phyloP scores from a whole-genome alignment of 2,113 vertebrate genomes.

The Colius striatus region DNA sequence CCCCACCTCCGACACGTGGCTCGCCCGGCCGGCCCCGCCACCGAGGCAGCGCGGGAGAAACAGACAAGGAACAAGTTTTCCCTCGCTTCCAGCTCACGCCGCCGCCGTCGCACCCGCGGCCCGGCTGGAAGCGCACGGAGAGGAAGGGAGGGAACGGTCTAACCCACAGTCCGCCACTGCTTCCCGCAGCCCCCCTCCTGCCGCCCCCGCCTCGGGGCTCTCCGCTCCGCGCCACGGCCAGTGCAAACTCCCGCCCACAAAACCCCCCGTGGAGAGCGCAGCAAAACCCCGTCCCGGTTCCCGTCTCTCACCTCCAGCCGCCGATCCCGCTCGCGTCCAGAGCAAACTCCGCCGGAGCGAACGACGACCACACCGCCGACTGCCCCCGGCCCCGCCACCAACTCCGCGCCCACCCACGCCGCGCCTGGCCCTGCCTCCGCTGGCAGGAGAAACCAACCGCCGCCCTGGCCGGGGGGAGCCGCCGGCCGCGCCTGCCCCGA shows the following conservation, averaged over 20 bases:
- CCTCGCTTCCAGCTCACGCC: background rate
- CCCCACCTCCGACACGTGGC: background rate
- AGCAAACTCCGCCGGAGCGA: background rate
- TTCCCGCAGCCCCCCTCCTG: background rate
- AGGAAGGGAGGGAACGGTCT: background rate
- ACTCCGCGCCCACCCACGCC: constrained; percentile 16
- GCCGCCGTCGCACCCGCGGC: background rate
- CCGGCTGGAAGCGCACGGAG: background rate
- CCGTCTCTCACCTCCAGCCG: background rate
- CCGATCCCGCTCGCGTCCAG: background rate
- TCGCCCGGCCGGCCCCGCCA: background rate
- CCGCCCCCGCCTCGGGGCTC: background rate
- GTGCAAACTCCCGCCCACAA: background rate
- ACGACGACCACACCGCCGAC: background rate
- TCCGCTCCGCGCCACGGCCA: background rate
- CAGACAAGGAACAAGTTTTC: background rate
- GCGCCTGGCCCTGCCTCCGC: constrained; percentile 62
- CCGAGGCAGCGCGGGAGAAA: background rate
- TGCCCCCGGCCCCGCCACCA: background rate
- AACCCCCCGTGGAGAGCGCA: background rate
- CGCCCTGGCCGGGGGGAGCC: constrained; percentile 4
- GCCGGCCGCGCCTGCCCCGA: background rate
- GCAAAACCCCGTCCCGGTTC: background rate
- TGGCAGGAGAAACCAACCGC: constrained; percentile 67
- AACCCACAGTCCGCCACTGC: background rate